Evolutionary conservation across 1,140 invertebrate species (phyloP).

Genomic region (Cydia strobilella): DNA sequence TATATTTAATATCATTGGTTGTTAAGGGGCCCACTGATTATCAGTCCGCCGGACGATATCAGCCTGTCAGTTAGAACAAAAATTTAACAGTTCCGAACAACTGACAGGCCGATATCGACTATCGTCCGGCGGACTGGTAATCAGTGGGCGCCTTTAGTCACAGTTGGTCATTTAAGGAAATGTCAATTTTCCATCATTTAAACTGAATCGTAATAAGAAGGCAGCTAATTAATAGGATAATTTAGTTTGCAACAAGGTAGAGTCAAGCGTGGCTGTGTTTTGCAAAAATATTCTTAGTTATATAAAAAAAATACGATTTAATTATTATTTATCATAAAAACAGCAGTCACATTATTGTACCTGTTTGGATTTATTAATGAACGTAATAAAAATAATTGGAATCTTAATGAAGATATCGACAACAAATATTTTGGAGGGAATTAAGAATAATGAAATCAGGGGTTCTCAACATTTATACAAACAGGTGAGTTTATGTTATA

Average conservation of each 20-base stretch:
- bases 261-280: neutral
- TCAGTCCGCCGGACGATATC: no score
- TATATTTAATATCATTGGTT: no score
- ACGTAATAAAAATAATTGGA: neutral
- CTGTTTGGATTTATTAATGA: neutral
- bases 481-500: slow-evolving; percentile 18
- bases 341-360: neutral
- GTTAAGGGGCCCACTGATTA: no score
- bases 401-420: neutral
- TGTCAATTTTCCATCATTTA: neutral
- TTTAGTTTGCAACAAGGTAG: neutral
- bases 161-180: neutral
- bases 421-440: neutral
- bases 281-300: neutral
- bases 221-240: neutral
- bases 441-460: neutral
- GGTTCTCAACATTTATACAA: neutral
- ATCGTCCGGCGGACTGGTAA: no score
- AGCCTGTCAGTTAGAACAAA: no score
- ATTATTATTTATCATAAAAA: neutral
- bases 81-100: no score
- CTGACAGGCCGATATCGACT: no score
- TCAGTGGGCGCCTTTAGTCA: no score
- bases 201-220: neutral
- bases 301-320: neutral